Percentiles rank a stretch among this genome's conserved stretches.
These are phyloP conservation scores for Galerucella calmariensis DNA, from an alignment of 2,888 invertebrate species.

Conservation along the genomic window DNA sequence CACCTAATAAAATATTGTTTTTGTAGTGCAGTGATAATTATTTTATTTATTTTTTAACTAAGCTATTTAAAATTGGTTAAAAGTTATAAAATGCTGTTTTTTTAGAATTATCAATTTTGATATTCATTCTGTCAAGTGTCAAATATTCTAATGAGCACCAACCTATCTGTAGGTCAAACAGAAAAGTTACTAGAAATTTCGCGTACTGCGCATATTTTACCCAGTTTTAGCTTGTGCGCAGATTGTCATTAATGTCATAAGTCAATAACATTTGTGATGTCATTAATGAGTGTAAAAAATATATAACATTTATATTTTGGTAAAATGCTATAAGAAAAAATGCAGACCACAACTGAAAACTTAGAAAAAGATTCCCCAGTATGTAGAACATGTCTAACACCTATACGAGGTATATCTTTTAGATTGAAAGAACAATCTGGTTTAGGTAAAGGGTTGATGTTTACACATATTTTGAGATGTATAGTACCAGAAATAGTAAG, in stretches of 20 bases:
- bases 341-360: slow-evolving; percentile 27
- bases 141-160: background rate
- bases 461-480: slow-evolving; percentile 35
- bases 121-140: slow-evolving; percentile 2
- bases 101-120: background rate
- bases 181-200: slow-evolving; percentile 1
- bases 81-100: background rate
- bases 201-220: slow-evolving; percentile 16
- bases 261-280: slow-evolving; percentile 11
- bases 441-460: slow-evolving; percentile 21
- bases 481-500: slow-evolving; percentile 42
- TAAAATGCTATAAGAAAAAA: slow-evolving; percentile 19
- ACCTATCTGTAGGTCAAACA: slow-evolving; percentile 1
- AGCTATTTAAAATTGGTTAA: background rate
- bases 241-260: slow-evolving; percentile 16
- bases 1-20: background rate
- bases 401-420: slow-evolving; percentile 18
- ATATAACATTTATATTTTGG: background rate
- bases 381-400: slow-evolving; percentile 41
- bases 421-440: slow-evolving; percentile 29
- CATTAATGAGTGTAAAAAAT: background rate
- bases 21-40: background rate
- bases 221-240: slow-evolving; percentile 14
- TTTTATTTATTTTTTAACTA: background rate
- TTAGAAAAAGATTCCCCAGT: slow-evolving; percentile 20